Percentiles rank a stretch among this genome's conserved stretches.
Conservation (phyloP, 2,797 vertebrate genomes). For the Cynodonichthys magdalenae region DNA sequence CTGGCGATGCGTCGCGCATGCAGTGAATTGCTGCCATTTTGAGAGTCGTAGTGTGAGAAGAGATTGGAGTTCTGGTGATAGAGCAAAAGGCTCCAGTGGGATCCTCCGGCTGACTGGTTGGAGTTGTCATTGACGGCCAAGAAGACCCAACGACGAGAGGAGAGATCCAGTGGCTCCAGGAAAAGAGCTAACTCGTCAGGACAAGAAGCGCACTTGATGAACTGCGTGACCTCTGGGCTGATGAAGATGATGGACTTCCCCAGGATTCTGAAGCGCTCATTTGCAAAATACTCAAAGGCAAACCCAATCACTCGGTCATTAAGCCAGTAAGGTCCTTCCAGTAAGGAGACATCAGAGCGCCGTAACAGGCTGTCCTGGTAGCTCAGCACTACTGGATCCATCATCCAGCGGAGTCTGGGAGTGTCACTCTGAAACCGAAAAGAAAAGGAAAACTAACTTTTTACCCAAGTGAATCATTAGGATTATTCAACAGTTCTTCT, state of each 20-base stretch:
- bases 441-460: not conserved
- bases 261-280: conserved; percentile 84
- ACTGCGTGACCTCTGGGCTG: conserved; percentile 96
- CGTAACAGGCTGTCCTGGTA: conserved; percentile 95
- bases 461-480: too few relatives aligned
- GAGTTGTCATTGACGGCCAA: conserved; percentile 96
- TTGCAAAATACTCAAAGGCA: conserved; percentile 92
- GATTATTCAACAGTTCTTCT: not conserved
- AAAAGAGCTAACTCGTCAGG: conserved; percentile 89
- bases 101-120: conserved; percentile 89
- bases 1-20: conserved; percentile 89
- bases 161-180: conserved; percentile 88
- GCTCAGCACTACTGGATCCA: conserved; percentile 95
- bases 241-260: conserved; percentile 85
- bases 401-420: conserved; percentile 64
- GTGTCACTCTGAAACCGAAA: conserved; percentile 54
- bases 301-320: conserved; percentile 97
- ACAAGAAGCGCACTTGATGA: conserved; percentile 92
- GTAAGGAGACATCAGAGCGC: conserved; percentile 88
- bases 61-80: conserved; percentile 84
- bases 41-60: conserved; percentile 96
- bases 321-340: conserved; percentile 94
- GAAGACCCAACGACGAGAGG: conserved; percentile 86
- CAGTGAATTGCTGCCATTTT: conserved; percentile 86
- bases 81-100: conserved; percentile 95